These are phyloP conservation scores for Vespertilio murinus DNA, from an alignment of 2,797 vertebrate genomes.

Conservation along the genomic window DNA sequence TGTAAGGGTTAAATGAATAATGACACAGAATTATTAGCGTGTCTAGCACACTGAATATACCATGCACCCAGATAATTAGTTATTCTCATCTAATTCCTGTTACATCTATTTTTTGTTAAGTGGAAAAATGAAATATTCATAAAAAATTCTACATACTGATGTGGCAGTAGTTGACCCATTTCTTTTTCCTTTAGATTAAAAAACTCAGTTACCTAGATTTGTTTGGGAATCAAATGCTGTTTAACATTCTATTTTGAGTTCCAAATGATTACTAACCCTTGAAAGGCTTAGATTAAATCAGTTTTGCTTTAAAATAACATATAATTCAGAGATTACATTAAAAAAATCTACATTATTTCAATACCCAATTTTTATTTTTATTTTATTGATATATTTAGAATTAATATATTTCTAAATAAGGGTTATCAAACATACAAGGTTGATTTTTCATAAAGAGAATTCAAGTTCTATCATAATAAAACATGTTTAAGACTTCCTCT, in stretches of 20 bases:
- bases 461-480: not conserved
- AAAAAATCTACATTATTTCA: not conserved
- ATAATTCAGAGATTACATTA: slow-evolving; percentile 31
- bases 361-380: not conserved
- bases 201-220: not conserved
- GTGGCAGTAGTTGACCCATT: not conserved
- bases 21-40: not conserved
- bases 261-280: slow-evolving; percentile 19
- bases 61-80: not conserved
- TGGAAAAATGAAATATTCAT: not conserved
- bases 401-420: slow-evolving; percentile 20
- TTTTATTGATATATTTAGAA: no score
- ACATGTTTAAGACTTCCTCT: not conserved
- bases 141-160: slow-evolving; percentile 25
- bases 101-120: not conserved
- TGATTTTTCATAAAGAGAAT: not conserved
- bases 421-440: slow-evolving; percentile 14
- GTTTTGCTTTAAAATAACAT: slow-evolving; percentile 16
- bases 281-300: slow-evolving; percentile 34
- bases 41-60: not conserved
- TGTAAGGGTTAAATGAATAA: not conserved
- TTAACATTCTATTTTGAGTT: slow-evolving; percentile 38
- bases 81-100: slow-evolving; percentile 28
- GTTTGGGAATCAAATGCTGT: not conserved
- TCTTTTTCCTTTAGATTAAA: not conserved